These are phyloP conservation scores for Osmoderma eremita DNA, from an alignment of 2,888 invertebrate species.

Conservation along the genomic window DNA sequence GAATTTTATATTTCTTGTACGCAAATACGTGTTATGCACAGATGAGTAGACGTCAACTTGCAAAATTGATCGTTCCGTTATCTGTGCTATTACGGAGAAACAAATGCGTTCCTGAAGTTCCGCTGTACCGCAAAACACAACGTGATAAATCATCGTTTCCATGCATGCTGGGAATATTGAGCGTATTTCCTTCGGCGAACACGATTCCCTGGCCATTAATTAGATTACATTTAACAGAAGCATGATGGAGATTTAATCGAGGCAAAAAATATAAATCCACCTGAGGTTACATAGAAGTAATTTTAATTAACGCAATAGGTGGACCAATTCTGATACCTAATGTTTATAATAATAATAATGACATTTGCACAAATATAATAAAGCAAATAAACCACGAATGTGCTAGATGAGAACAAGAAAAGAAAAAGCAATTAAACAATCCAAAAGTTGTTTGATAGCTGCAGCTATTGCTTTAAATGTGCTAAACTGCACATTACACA, in stretches of 20 bases:
- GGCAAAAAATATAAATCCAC: neutral
- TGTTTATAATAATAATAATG: too few species aligned
- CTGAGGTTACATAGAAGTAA: neutral
- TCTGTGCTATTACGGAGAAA: constrained; percentile 29
- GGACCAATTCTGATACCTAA: too few species aligned
- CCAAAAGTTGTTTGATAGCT: too few species aligned
- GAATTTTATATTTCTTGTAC: constrained; percentile 16
- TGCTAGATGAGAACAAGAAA: too few species aligned
- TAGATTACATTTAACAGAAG: constrained; percentile 4
- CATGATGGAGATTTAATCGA: neutral
- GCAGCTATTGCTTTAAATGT: too few species aligned
- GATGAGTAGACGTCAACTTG: constrained; percentile 27
- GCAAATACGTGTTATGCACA: constrained; percentile 18
- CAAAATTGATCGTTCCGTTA: constrained; percentile 30
- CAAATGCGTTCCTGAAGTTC: constrained; percentile 34
- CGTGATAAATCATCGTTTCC: constrained; percentile 20
- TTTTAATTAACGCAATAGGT: too few species aligned
- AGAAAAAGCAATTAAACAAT: too few species aligned
- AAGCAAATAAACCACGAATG: too few species aligned
- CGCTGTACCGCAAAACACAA: constrained; percentile 29
- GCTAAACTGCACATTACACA: too few species aligned
- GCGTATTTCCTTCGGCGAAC: constrained; percentile 23
- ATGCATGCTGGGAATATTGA: constrained; percentile 19
- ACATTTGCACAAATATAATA: too few species aligned
- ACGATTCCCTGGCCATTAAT: constrained; percentile 5